Evolutionary conservation across 2,888 invertebrate genomes (phyloP).

Genomic region (Cheiracanthium punctorium): DNA sequence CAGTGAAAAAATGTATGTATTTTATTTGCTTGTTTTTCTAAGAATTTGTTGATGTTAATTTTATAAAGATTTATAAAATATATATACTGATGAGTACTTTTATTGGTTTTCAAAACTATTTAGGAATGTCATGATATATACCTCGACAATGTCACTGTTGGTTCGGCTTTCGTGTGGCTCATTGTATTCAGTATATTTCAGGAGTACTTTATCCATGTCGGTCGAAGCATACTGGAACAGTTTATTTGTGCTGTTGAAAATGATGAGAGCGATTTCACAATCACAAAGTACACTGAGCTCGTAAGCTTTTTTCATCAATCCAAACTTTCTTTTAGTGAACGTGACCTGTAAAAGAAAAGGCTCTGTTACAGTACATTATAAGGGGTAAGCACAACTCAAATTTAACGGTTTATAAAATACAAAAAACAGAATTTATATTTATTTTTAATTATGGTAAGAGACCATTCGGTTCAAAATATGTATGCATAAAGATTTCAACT

Average conservation of each 20-base stretch:
- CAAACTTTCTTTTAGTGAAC: conserved; percentile 99
- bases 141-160: conserved; percentile 99
- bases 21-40: too few species aligned
- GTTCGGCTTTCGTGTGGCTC: conserved; percentile 99
- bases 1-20: too few species aligned
- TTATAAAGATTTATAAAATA: too few species aligned
- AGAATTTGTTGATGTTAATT: too few species aligned
- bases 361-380: too few species aligned
- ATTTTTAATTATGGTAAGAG: neutral
- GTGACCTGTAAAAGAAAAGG: conserved; percentile 87
- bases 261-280: conserved; percentile 99
- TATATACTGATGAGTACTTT: too few species aligned
- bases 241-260: conserved; percentile 99
- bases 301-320: conserved; percentile 99
- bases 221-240: conserved; percentile 95
- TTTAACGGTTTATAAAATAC: neutral
- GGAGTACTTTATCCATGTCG: conserved; percentile 99
- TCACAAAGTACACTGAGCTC: conserved; percentile 99
- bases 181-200: conserved; percentile 99
- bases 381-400: neutral
- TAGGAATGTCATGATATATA: too few species aligned
- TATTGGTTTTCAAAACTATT: too few species aligned
- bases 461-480: too few species aligned
- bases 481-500: too few species aligned
- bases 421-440: neutral